Percentiles rank a stretch among this genome's conserved stretches.
These are phyloP conservation scores for Parotocinclus haroldoi DNA, from an alignment of 2,797 vertebrate genomes.

Conservation along the genomic window DNA sequence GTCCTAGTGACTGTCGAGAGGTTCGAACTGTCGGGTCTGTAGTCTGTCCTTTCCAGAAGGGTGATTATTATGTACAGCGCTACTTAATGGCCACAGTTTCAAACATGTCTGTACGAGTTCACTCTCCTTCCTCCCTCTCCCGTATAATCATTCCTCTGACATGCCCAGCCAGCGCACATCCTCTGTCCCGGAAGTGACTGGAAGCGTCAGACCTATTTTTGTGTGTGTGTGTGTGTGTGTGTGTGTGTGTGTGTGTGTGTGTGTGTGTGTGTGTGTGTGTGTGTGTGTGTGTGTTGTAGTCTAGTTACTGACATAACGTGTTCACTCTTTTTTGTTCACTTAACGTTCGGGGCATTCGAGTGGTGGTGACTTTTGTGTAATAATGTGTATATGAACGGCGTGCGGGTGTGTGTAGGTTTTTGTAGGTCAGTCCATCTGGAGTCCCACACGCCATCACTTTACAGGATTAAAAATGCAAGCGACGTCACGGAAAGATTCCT, in stretches of 20 bases:
- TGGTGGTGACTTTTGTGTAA: too few relatives aligned
- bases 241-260: background rate
- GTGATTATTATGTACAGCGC: background rate
- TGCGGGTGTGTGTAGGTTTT: too few relatives aligned
- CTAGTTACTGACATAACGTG: too few relatives aligned
- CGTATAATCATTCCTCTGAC: background rate
- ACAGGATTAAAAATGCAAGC: too few relatives aligned
- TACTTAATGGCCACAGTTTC: constrained; percentile 1
- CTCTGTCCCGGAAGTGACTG: constrained; percentile 26
- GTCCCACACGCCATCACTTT: too few relatives aligned
- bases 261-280: background rate
- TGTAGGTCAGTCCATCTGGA: too few relatives aligned
- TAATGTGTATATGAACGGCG: too few relatives aligned
- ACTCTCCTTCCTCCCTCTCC: constrained; percentile 8
- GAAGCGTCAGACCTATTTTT: background rate
- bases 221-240: background rate
- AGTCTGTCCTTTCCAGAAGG: background rate
- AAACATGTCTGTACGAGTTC: constrained; percentile 3
- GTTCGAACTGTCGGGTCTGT: background rate
- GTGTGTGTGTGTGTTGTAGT: too few relatives aligned
- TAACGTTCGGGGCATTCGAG: too few relatives aligned
- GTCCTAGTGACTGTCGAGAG: background rate
- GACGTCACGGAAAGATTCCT: too few relatives aligned
- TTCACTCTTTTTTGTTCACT: too few relatives aligned
- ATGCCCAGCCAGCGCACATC: constrained; percentile 8